Base-by-base conservation (phyloP, 2,888 invertebrate genomes). In the Kuschelorhynchus macadamiae region DNA sequence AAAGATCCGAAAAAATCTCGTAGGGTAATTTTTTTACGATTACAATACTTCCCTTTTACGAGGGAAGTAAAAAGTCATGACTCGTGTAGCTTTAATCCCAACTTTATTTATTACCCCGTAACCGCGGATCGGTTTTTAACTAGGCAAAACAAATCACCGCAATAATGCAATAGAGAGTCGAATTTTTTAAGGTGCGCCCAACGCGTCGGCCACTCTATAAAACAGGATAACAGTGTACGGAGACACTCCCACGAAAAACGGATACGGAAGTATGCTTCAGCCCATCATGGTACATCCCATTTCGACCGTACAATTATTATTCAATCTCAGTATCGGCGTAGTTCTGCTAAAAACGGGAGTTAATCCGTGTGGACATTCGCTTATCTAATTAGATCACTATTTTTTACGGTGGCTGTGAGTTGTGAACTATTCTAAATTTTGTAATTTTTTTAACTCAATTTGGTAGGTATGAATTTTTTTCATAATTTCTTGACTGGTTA, bases 221-320 rank as follows among this genome's bases (percentile, higher is more conserved):
- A 66, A 68, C 50, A 64, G 63, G 64, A 63, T 59, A 64, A 63
- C 50, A 50, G 41, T 44, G 63, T 52, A 21, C 44, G 21, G 67
- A 56, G 67, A 64, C 71, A 68, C 71, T 71, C 71, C 71, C 62
- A 68, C 53, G 59, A 67, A 71, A 71, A 71, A 71, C 71, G 71
- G 71, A 71, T 71, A 67, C 71, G 71, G 71, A 71, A 71, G 71
- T 71, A 71, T 71, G 71, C 61, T 71, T 71, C 64, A 67, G 49
- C 71, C 65, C 65, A 70, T 70, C 70, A 50, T 50, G 65, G 71
- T 61, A 68, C 71, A 62, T 66, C 66, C 68, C 63, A 69, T 69
- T 65, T 53, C 52, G 57, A 16, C 57, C 60, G n/a, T 41, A 59
- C 56, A 41, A 70, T 63, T n/a, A n/a, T n/a, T 63, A 55, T 62